These are phyloP conservation scores for Ornithoptera alexandrae DNA, from an alignment of 2,888 invertebrate genomes.

Conservation along the genomic window DNA sequence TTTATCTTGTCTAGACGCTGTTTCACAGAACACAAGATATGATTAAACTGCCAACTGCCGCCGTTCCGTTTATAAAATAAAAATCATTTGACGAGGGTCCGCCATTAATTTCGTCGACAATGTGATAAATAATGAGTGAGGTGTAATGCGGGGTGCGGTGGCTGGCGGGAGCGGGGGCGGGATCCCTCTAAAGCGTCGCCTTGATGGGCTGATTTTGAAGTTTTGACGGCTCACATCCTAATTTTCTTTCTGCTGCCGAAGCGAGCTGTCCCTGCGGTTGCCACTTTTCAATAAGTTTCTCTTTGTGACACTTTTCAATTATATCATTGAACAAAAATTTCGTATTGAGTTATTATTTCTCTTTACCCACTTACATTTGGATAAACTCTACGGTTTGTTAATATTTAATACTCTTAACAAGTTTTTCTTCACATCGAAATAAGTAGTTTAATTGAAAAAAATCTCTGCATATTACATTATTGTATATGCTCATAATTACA, in stretches of 20 bases:
- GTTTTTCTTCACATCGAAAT: neutral
- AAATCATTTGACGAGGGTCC: conserved; percentile 78
- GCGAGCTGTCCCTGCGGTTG: conserved; percentile 54
- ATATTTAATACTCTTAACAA: neutral
- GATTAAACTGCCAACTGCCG: conserved; percentile 75
- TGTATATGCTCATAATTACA: too few relatives aligned
- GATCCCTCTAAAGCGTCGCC: conserved; percentile 54
- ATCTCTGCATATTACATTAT: too few relatives aligned
- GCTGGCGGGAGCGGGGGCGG: conserved; percentile 47
- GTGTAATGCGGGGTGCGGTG: conserved; percentile 56
- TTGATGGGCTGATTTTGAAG: conserved; percentile 74
- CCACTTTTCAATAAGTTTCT: conserved; percentile 66
- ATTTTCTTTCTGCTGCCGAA: conserved; percentile 66
- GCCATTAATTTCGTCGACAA: conserved; percentile 77
- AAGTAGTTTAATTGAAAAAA: neutral
- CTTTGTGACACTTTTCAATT: conserved; percentile 66
- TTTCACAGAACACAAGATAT: conserved; percentile 60
- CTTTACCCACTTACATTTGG: neutral
- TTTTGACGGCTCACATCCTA: conserved; percentile 77
- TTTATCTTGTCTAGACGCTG: conserved; percentile 36
- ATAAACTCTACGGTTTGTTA: neutral
- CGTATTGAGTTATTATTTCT: neutral
- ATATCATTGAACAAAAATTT: conserved; percentile 39
- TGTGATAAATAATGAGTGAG: conserved; percentile 80
- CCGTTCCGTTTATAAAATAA: conserved; percentile 73